Evolutionary conservation across 2,113 vertebrate species (phyloP).

Genomic region (Oryctolagus cuniculus): DNA sequence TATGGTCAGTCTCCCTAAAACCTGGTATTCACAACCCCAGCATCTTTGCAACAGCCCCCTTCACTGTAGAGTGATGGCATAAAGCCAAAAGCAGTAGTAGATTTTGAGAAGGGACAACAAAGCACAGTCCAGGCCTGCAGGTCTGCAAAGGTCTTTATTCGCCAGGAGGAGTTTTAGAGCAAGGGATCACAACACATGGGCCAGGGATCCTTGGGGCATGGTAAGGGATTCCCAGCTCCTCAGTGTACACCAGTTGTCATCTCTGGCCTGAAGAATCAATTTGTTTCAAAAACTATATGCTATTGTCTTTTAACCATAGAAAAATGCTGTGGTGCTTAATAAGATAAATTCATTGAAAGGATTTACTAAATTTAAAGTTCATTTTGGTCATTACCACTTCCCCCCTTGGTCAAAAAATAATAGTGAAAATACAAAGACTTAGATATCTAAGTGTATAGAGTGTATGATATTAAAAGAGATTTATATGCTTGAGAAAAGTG

Average conservation of each 20-base stretch:
- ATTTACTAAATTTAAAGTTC: background rate
- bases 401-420: background rate
- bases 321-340: background rate
- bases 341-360: constrained; percentile 28
- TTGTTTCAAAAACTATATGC: background rate
- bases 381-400: background rate
- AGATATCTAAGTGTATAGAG: background rate
- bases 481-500: background rate
- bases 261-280: constrained; percentile 1
- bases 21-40: background rate
- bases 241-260: accelerated
- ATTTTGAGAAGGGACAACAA: background rate
- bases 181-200: background rate
- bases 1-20: background rate
- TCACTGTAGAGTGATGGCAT: background rate
- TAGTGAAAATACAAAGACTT: background rate
- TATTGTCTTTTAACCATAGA: constrained; percentile 29
- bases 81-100: background rate
- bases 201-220: background rate
- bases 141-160: background rate
- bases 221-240: background rate
- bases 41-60: background rate
- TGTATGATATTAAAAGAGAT: background rate
- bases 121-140: accelerated
- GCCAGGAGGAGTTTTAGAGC: background rate